phyloP scores from a whole-genome alignment of 2,113 vertebrate species.

The Takifugu bimaculatus region DNA sequence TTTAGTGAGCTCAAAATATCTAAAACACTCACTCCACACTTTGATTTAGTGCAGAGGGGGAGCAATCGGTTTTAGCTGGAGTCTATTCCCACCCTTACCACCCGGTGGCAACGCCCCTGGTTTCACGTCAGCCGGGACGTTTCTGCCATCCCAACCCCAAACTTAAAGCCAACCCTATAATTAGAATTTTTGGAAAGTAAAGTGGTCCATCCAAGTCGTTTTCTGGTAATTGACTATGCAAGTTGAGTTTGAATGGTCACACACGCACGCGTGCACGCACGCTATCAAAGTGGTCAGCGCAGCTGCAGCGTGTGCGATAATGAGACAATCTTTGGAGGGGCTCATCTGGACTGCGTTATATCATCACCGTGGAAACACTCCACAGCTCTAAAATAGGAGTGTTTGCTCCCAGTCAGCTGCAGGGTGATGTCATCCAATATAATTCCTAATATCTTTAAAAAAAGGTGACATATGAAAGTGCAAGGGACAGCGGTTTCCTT shows the following conservation, averaged over 20 bases:
- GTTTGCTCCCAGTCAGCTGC: slow-evolving; percentile 68
- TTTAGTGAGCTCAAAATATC: slow-evolving; percentile 7
- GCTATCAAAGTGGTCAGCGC: slow-evolving; percentile 47
- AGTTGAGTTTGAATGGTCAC: slow-evolving; percentile 68
- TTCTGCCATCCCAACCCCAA: slow-evolving; percentile 61
- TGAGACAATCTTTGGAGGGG: slow-evolving; percentile 68
- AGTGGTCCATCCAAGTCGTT: slow-evolving; percentile 64
- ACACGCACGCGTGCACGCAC: slow-evolving; percentile 18
- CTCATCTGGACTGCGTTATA: slow-evolving; percentile 71
- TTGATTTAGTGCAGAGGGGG: slow-evolving; percentile 22
- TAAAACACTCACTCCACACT: slow-evolving; percentile 10
- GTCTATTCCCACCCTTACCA: slow-evolving; percentile 43
- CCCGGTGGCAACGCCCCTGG: slow-evolving; percentile 38
- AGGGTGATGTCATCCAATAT: slow-evolving; percentile 70
- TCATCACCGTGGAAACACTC: slow-evolving; percentile 66
- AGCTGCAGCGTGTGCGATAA: slow-evolving; percentile 67
- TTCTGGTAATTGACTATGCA: slow-evolving; percentile 69
- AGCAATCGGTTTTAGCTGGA: slow-evolving; percentile 42
- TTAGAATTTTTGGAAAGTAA: slow-evolving; percentile 60
- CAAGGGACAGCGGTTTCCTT: slow-evolving; percentile 53
- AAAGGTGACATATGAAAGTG: slow-evolving; percentile 58
- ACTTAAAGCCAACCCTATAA: slow-evolving; percentile 66
- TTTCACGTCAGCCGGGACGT: slow-evolving; percentile 56
- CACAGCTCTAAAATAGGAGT: slow-evolving; percentile 63
- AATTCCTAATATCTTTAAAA: slow-evolving; percentile 59